Evolutionary conservation across 2,113 vertebrate species (phyloP).

Genomic region (Pangasianodon hypophthalmus): DNA sequence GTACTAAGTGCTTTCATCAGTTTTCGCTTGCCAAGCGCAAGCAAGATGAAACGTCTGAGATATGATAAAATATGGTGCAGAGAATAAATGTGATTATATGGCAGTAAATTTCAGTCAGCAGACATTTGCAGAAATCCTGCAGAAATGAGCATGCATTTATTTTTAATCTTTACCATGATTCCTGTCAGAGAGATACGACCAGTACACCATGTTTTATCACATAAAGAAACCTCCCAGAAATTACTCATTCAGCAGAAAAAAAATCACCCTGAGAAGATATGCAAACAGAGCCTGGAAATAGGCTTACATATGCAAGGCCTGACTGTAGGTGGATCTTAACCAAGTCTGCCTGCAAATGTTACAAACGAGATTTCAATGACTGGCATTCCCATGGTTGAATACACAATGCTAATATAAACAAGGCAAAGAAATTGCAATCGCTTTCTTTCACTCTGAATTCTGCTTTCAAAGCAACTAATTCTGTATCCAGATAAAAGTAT

Average conservation of each 20-base stretch:
- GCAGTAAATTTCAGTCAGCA: neutral
- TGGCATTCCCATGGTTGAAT: neutral
- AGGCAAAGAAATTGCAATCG: too few relatives aligned
- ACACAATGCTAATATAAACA: slow-evolving; percentile 6
- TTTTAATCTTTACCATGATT: slow-evolving; percentile 11
- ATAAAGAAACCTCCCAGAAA: slow-evolving; percentile 40
- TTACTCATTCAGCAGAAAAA: slow-evolving; percentile 52
- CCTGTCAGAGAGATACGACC: neutral
- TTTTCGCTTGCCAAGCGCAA: slow-evolving; percentile 16
- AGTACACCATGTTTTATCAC: slow-evolving; percentile 66
- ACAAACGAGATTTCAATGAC: slow-evolving; percentile 59
- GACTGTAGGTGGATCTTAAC: slow-evolving; percentile 68
- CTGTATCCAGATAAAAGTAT: neutral
- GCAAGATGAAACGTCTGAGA: neutral
- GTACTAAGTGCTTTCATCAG: neutral
- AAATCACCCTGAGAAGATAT: slow-evolving; percentile 39
- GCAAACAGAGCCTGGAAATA: slow-evolving; percentile 46
- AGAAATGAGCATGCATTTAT: neutral
- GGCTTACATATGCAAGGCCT: slow-evolving; percentile 74
- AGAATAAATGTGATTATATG: neutral
- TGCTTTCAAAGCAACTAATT: neutral
- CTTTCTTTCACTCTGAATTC: neutral
- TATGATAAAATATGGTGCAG: slow-evolving; percentile 59
- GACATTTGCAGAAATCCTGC: neutral
- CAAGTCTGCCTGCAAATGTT: slow-evolving; percentile 75